Base-by-base conservation (phyloP, 2,797 vertebrate genomes). In the Ambastaia sidthimunki region DNA sequence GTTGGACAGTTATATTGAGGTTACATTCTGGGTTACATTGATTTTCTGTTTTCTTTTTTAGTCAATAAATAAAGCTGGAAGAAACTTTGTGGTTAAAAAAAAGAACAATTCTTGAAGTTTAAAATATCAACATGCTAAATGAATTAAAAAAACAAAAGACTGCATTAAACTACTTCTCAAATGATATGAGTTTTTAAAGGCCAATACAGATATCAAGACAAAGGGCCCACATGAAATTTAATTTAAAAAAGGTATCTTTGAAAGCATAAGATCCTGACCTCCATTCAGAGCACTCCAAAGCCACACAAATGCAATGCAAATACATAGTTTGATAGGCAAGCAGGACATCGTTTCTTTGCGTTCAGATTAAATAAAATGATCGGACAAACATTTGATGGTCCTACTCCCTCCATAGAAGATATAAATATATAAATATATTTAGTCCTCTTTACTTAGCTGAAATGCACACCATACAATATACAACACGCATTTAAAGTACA, bases 1-100 rank as follows among this genome's bases (percentile, higher is more conserved):
- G 21, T 60, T 74, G 41, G 25, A 48, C 15, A 41, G 37, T 25
- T 11, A 57, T 54, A 31, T 62, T 62, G 59, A 62, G 59, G 59
- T 62, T 62, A 44, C 41, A 44, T 10, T 44, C 41, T 74, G 41
- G 47, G 41, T 28, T 48, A 41, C 54, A 66, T 13, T 25, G 48
- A 55, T 18, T 34, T 74, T 15, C 13, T 57, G 41, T 44, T 44
- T 44, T 44, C 9, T 44, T 44, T 37, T 28, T 3, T 18, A 18
- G 48, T 44, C 23, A 48, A 47, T 60, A 62, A 28, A 57, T 57
- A 25, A 62, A 62, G 31, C 4, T 4, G 13, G 21, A 31, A 62
- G 16, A 74, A 47, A 48, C 18, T 15, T 25, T 60, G 19, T 19
- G 12, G 52, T 9, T 57, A 21, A 59, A 57, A 57, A n/a, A n/a